Evolutionary conservation across 2,113 vertebrate species (phyloP).

Genomic region (Rhea pennata): DNA sequence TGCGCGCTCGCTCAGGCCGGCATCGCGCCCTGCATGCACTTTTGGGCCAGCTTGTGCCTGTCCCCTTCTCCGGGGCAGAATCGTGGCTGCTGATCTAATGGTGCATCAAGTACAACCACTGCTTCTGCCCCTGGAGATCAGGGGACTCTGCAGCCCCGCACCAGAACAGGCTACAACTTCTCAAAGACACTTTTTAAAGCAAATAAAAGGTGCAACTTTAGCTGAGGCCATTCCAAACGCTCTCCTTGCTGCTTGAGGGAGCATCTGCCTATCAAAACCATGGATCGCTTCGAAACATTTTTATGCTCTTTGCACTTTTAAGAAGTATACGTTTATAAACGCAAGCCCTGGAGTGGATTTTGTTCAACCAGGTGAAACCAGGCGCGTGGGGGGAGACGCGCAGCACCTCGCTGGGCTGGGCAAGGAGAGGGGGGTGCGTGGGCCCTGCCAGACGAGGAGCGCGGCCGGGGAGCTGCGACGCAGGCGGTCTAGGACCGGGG

Average conservation of each 20-base stretch:
- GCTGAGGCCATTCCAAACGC: not conserved
- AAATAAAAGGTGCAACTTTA: constrained; percentile 18
- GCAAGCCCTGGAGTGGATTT: not conserved
- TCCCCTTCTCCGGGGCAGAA: not conserved
- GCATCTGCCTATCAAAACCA: rapidly evolving
- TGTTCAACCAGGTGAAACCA: not conserved
- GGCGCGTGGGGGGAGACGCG: not conserved
- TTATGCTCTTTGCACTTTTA: not conserved
- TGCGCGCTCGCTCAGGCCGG: not conserved
- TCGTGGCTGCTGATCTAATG: too few relatives aligned
- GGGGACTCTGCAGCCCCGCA: not conserved
- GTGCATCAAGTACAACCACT: too few relatives aligned
- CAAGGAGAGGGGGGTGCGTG: rapidly evolving
- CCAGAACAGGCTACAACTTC: not conserved
- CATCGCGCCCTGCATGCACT: not conserved
- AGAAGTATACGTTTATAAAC: not conserved
- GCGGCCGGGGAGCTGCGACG: too few relatives aligned
- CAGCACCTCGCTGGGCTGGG: not conserved
- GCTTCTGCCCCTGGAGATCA: too few relatives aligned
- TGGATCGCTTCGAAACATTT: not conserved
- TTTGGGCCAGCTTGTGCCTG: not conserved
- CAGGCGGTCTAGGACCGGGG: too few relatives aligned
- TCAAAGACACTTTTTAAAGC: not conserved
- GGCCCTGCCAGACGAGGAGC: too few relatives aligned
- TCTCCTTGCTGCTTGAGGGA: not conserved